Conservation (phyloP, 2,888 invertebrate genomes). For the Pycnomerus fuliginosus region DNA sequence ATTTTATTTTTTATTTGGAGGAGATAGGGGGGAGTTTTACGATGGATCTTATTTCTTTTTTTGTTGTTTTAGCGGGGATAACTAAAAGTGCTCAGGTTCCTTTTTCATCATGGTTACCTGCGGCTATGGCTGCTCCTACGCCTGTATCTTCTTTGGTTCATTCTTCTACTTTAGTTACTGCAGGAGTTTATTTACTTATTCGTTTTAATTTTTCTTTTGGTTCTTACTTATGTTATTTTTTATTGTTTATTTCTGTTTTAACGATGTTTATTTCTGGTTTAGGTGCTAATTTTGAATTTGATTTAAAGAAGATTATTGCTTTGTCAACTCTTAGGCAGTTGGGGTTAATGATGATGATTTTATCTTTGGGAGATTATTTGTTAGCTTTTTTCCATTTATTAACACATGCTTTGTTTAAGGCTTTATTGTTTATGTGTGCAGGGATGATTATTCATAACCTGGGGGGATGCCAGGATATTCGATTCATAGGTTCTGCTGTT, state of each 20-base stretch:
- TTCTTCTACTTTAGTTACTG: conserved; percentile 77
- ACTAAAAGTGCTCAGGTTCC: conserved; percentile 82
- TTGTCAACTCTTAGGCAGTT: conserved; percentile 70
- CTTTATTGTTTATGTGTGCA: conserved; percentile 71
- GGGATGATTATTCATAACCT: conserved; percentile 68
- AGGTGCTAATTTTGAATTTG: conserved; percentile 65
- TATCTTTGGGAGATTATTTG: conserved; percentile 52
- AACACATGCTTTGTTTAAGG: conserved; percentile 75
- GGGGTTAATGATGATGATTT: conserved; percentile 66
- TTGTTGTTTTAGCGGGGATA: conserved; percentile 60
- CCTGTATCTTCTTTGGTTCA: conserved; percentile 70
- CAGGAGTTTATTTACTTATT: conserved; percentile 70
- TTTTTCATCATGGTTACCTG: conserved; percentile 74
- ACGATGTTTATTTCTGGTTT: conserved; percentile 64
- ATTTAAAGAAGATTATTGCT: conserved; percentile 79
- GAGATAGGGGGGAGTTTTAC: conserved; percentile 53
- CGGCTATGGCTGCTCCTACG: conserved; percentile 75
- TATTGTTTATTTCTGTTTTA: conserved; percentile 61
- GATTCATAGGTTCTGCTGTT: conserved; percentile 58
- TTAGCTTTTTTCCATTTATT: conserved; percentile 72
- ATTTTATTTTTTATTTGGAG: conserved; percentile 46
- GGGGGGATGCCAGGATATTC: conserved; percentile 67
- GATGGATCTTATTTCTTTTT: conserved; percentile 52
- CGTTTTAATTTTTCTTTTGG: conserved; percentile 62
- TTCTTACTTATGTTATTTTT: conserved; percentile 52